Base-by-base conservation (phyloP, 2,888 invertebrate genomes). In the Lymantria monacha region DNA sequence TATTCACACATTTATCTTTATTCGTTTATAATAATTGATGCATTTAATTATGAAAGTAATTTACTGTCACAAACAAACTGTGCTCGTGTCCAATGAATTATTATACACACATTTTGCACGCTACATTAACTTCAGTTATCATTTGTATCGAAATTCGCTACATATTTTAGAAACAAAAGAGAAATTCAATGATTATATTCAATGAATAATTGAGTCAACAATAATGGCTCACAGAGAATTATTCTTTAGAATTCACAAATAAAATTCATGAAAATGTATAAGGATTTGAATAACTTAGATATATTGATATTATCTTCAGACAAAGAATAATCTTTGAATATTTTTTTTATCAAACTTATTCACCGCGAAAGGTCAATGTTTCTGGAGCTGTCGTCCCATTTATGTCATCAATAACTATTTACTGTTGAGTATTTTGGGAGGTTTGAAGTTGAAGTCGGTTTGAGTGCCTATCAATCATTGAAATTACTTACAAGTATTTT, bases 1-100 rank as follows among this genome's bases (percentile, higher is more conserved):
- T 22, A 22, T 22, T 22, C 22, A 22, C 22, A 22, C 22, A 22
- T 22, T 22, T 22, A 22, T 22, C 22, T 22, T 22, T 22, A 22
- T 22, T 22, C 22, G 5, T 22, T 5, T 22, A 5, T 22, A 22
- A 22, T 22, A 22, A 22, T 22, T 22, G 22, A 22, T 5, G 5
- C 3, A 22, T 22, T 22, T 22, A 22, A 22, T 22, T 22, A 5
- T 5, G 5, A 22, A 22, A 22, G 22, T 22, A 22, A 22, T 22
- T 22, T 22, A 3, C 22, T 22, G 22, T 22, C 72, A 74, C 43
- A 55, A 59, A 66, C 63, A 66, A 42, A 48, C 48, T 30, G 3
- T 22, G 33, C 33, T 33, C 33, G 37, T 53, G 53, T 64, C 49
- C 46, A 53, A 42, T 54, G 55, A 55, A 59, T 66, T 57, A 63